Base-by-base conservation (phyloP, 2,797 vertebrate genomes). In the Paramormyrops hopkinsi region DNA sequence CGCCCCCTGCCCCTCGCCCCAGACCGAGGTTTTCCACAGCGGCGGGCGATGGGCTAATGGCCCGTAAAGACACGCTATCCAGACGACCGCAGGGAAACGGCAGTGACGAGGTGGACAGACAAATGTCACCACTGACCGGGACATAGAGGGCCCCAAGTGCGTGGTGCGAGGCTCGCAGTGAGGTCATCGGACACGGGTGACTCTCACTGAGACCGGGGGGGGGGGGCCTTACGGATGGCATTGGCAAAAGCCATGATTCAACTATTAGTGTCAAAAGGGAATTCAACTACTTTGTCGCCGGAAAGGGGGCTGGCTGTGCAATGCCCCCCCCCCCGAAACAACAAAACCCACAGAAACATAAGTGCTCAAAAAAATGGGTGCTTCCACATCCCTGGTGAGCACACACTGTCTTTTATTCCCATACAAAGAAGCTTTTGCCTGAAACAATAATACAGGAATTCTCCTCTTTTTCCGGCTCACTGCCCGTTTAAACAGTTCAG, bases 31-130 rank as follows among this genome's bases (percentile, higher is more conserved):
- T 90, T 90, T 87, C 1, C 59, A 89, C 7, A 89, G 93, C 51
- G 53, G 90, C 89, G 90, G 88, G 91, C 87, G 91, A 92, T 90
- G 91, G 91, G 90, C 93, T 92, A 90, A 92, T 91, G 91, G 93
- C 94, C 92, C 90, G 87, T 91, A 89, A 93, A 91, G 90, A 90
- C 90, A 89, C 89, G 91, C 92, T 93, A 94, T 95, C 90, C 93
- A 91, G 89, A 90, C 90, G 90, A 91, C 92, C 93, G 76, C 73
- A 85, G 91, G 92, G 89, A 93, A 93, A 92, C 91, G 91, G 93
- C 91, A 91, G 92, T 91, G 93, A 92, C 91, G 90, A 83, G 88
- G 87, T 53, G 59, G 48, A 50, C 92, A 90, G 90, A 88, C 90
- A 87, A 90, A 53, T n/a, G 82, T 83, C 88, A 51, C 53, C 3